Percentiles rank a stretch among this genome's conserved stretches.
phyloP scores from a whole-genome alignment of 2,888 invertebrate genomes.

The Chelonus formosanus region DNA sequence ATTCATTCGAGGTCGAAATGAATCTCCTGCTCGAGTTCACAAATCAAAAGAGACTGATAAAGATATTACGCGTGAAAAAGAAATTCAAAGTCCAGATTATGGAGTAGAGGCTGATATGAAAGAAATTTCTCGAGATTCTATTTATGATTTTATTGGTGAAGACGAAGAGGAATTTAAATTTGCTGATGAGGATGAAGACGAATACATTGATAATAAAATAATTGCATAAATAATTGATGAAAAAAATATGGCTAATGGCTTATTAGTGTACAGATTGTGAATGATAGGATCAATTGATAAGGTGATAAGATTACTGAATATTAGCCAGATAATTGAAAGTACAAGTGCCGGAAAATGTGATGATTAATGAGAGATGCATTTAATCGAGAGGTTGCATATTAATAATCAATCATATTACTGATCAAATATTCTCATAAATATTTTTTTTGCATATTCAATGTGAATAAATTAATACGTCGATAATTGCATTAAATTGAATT shows the following conservation, averaged over 20 bases:
- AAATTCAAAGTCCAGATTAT: slow-evolving; percentile 53
- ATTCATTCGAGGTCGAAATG: slow-evolving; percentile 47
- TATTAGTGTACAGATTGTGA: slow-evolving; percentile 11
- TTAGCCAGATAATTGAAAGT: slow-evolving; percentile 1
- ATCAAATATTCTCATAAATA: not conserved
- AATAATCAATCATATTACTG: not conserved
- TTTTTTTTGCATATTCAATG: slow-evolving; percentile 8
- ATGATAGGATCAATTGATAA: slow-evolving; percentile 4
- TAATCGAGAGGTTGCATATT: slow-evolving; percentile 4
- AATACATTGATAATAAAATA: slow-evolving; percentile 55
- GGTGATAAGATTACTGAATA: not conserved
- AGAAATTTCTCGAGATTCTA: slow-evolving; percentile 50
- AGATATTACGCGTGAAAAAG: slow-evolving; percentile 43
- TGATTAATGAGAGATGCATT: slow-evolving; percentile 7
- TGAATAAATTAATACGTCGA: not conserved
- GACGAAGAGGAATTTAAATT: slow-evolving; percentile 57
- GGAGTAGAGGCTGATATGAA: slow-evolving; percentile 52
- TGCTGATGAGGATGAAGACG: slow-evolving; percentile 57
- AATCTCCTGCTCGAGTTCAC: slow-evolving; percentile 51
- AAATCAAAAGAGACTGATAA: slow-evolving; percentile 42
- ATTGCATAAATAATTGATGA: slow-evolving; percentile 42
- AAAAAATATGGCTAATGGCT: slow-evolving; percentile 4
- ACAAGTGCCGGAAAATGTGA: slow-evolving; percentile 19
- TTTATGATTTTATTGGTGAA: slow-evolving; percentile 55
- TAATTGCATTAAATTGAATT: too few relatives aligned